These are phyloP conservation scores for Triplophysa siluroides DNA, from an alignment of 2,113 vertebrate species.

Conservation along the genomic window DNA sequence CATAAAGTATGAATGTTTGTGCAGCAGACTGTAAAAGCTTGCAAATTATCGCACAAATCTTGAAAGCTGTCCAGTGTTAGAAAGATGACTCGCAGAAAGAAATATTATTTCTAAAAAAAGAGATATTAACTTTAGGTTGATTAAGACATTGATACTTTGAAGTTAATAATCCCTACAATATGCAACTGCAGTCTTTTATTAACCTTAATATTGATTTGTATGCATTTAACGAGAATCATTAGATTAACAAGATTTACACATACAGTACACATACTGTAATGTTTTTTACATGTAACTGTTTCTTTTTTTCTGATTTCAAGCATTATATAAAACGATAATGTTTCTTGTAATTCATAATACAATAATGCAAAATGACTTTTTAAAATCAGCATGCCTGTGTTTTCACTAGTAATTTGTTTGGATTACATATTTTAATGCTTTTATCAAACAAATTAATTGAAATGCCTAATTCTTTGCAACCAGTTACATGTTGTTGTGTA, in stretches of 20 bases:
- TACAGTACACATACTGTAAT: no score
- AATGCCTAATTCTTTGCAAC: not conserved
- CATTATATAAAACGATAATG: not conserved
- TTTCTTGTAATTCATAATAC: not conserved
- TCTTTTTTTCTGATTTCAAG: not conserved
- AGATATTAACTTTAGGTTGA: no score
- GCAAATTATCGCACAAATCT: no score
- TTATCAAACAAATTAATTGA: not conserved
- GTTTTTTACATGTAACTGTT: not conserved
- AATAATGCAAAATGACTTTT: not conserved
- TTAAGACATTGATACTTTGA: no score
- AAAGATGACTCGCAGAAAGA: no score
- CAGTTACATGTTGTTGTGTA: not conserved
- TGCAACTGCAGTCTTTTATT: not conserved
- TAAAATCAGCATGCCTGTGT: not conserved
- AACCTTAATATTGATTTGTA: not conserved
- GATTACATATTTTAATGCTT: not conserved
- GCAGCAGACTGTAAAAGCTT: no score
- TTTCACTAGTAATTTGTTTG: not conserved
- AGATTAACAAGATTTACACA: not conserved
- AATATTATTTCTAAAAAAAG: no score
- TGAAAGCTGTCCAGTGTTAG: no score
- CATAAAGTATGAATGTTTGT: not conserved
- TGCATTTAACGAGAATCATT: not conserved
- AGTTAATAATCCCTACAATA: no score